Evolutionary conservation across 2,797 vertebrate species (phyloP).

Genomic region (Microctenopoma steveboyesi): DNA sequence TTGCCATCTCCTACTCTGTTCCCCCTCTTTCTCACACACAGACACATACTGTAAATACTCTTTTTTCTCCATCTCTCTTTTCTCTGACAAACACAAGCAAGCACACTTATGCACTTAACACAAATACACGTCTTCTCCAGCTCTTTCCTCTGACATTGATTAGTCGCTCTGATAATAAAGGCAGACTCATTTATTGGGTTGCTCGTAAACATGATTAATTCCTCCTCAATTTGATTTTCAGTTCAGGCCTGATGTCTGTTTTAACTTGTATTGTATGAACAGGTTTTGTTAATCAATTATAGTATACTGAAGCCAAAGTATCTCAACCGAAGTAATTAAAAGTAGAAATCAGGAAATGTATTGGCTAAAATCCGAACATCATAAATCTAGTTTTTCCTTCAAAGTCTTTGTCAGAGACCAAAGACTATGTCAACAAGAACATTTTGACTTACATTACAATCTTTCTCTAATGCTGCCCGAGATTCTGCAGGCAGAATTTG

Average conservation of each 20-base stretch:
- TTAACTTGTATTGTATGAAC: constrained; percentile 32
- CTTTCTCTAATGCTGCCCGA: constrained; percentile 30
- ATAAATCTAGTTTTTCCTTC: constrained; percentile 3
- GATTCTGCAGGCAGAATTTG: constrained; percentile 57
- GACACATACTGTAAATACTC: constrained; percentile 19
- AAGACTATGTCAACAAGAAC: constrained; percentile 17
- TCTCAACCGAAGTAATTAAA: constrained; percentile 45
- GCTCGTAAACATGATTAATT: constrained; percentile 66
- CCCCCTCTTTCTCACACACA: constrained; percentile 26
- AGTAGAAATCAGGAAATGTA: constrained; percentile 29
- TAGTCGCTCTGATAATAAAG: constrained; percentile 40
- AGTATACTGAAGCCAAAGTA: constrained; percentile 16
- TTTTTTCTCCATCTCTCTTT: constrained; percentile 27
- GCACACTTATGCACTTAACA: constrained; percentile 10
- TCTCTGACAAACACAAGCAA: constrained; percentile 37
- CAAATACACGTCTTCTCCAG: constrained; percentile 25
- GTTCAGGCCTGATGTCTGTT: constrained; percentile 31
- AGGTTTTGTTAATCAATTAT: constrained; percentile 40
- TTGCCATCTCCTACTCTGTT: constrained; percentile 4
- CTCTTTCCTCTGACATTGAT: constrained; percentile 33
- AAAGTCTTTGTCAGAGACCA: background rate
- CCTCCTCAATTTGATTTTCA: constrained; percentile 17
- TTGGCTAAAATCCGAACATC: constrained; percentile 4
- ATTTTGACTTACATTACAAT: constrained; percentile 47
- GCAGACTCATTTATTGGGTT: constrained; percentile 41